Conservation (phyloP, 2,888 invertebrate species). For the Macrophya annulata region DNA sequence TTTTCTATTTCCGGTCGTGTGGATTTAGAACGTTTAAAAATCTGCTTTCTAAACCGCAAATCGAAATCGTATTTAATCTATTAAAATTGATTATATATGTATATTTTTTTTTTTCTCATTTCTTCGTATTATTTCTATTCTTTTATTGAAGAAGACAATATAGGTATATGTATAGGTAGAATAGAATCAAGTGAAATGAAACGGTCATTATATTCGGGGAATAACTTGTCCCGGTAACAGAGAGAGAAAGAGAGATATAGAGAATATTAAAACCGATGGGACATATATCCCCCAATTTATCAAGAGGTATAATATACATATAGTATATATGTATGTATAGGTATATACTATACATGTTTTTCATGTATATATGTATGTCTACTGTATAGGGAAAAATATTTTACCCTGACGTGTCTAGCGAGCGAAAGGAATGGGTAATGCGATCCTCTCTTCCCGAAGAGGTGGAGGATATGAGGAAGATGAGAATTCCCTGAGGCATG, state of each 20-base stretch:
- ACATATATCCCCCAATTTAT: neutral
- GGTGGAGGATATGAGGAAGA: neutral
- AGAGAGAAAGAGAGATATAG: neutral
- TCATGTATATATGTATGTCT: neutral
- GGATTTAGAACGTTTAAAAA: neutral
- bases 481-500: slow-evolving; percentile 12
- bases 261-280: neutral
- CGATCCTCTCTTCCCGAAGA: slow-evolving; percentile 7
- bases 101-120: too few relatives aligned
- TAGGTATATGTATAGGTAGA: too few relatives aligned
- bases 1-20: neutral
- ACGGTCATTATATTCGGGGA: too few relatives aligned
- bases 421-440: slow-evolving; percentile 38
- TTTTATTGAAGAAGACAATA: neutral
- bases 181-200: neutral
- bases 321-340: neutral
- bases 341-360: neutral
- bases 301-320: neutral
- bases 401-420: slow-evolving; percentile 25
- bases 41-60: neutral
- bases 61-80: neutral
- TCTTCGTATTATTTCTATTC: neutral
- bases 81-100: neutral
- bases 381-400: slow-evolving; percentile 19
- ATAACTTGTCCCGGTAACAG: too few relatives aligned